Percentiles rank a stretch among this genome's conserved stretches.
phyloP scores from a whole-genome alignment of 1,140 invertebrate genomes.

The Chrysomallon squamiferum region DNA sequence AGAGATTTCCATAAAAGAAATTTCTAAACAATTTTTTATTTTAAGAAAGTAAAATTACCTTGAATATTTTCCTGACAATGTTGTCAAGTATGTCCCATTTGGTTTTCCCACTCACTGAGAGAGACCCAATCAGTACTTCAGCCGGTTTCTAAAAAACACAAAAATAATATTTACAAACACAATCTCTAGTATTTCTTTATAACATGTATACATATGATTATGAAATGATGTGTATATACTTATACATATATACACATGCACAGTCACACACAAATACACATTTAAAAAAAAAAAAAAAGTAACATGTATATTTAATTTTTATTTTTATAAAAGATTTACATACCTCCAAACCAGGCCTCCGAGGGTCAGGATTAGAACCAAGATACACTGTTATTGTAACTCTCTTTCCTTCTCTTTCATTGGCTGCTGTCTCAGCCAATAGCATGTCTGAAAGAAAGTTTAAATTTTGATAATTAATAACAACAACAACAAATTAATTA shows the following conservation, averaged over 20 bases:
- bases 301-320: no score
- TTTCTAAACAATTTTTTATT: no score
- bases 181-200: no score
- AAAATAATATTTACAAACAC: no score
- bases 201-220: no score
- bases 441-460: conserved; percentile 47
- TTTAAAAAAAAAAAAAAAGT: neutral
- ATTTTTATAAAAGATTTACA: neutral
- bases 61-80: conserved; percentile 88
- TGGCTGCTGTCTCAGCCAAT: conserved; percentile 50
- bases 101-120: conserved; percentile 89
- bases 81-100: conserved; percentile 95
- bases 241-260: neutral
- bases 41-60: no score
- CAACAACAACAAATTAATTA: no score
- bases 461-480: no score
- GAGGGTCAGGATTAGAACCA: conserved; percentile 56
- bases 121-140: conserved; percentile 79
- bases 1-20: no score
- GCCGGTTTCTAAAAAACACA: conserved; percentile 58
- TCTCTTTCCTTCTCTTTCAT: conserved; percentile 51
- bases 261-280: no score
- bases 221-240: neutral
- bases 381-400: conserved; percentile 55
- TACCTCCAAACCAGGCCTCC: conserved; percentile 45